Percentiles rank a stretch among this genome's conserved stretches.
Evolutionary conservation across 2,113 vertebrate genomes (phyloP).

Genomic region (Ibidorhyncha struthersii): DNA sequence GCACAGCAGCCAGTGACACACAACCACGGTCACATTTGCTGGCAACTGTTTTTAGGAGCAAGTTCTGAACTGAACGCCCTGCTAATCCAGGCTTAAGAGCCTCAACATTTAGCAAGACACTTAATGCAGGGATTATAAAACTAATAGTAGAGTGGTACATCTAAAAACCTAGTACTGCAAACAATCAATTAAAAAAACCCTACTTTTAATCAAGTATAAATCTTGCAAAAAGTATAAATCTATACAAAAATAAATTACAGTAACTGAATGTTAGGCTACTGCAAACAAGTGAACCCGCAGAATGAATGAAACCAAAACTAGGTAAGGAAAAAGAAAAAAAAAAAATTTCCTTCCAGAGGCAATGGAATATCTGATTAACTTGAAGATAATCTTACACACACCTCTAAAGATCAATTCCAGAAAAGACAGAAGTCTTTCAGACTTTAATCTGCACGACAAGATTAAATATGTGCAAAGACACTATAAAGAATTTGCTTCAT

Average conservation of each 20-base stretch:
- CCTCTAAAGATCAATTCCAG: background rate
- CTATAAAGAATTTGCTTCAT: background rate
- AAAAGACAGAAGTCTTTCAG: background rate
- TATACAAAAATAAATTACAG: no score
- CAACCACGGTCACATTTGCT: accelerated
- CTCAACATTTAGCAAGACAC: background rate
- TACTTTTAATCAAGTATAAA: background rate
- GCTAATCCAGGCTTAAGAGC: background rate
- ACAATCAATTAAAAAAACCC: accelerated
- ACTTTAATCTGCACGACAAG: background rate
- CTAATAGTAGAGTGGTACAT: background rate
- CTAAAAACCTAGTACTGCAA: background rate
- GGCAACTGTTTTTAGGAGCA: background rate
- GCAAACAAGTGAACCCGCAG: background rate
- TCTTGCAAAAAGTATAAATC: background rate
- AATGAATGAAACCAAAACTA: conserved; percentile 31
- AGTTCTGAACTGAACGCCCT: background rate
- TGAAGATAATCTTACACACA: background rate
- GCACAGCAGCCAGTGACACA: background rate
- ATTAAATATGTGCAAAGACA: background rate
- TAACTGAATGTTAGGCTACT: background rate
- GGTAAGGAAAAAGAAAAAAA: background rate
- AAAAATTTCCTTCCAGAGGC: background rate
- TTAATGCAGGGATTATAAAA: background rate
- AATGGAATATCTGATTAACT: background rate